Base-by-base conservation (phyloP, 2,888 invertebrate genomes). In the Synanthedon myopaeformis region DNA sequence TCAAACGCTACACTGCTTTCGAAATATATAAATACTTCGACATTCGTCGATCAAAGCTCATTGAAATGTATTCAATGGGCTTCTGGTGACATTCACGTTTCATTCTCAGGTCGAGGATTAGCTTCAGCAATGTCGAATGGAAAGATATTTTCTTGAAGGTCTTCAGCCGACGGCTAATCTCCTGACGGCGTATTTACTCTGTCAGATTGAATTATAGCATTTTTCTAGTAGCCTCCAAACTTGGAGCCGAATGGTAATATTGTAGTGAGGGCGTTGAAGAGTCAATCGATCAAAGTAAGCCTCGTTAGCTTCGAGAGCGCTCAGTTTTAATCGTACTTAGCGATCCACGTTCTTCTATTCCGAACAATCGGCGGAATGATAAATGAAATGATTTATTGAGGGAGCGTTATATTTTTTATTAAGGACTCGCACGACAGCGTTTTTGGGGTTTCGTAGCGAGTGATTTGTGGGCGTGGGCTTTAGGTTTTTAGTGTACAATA, bases 261-360 rank as follows among this genome's bases (percentile, higher is more conserved):
- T 49, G 13, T 49, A 17, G 49, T 19, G 17, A 17, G 49, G 19
- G 49, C 49, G 23, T 49, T 11, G 49, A 19, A 17, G 49, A 63
- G 68, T 64, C 67, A 70, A 74, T 75, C 73, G 65, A 66, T 76
- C 76, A 72, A 63, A 54, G 65, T 62, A 65, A 71, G 75, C 67
- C 69, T 76, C 75, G 72, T 76, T 75, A 76, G 64, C 68, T 67
- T 62, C 63, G 62, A 66, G 63, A 61, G 67, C 66, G 60, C 65
- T 69, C 64, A 59, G 61, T 71, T 76, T 73, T 72, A 74, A 74
- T 73, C 73, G 68, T 61, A 62, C 65, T 65, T 66, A 61, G 60
- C 65, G 57, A 56, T 59, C 56, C 59, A 56, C 59, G 49, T 64
- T 66, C 66, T 66, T 65, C 60, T 64, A 61, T 61, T 63, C 61